Evolutionary conservation across 2,888 invertebrate species (phyloP), one percentile per base, ranked within the genome.

Genomic region (Cloeon dipterum): DNA sequence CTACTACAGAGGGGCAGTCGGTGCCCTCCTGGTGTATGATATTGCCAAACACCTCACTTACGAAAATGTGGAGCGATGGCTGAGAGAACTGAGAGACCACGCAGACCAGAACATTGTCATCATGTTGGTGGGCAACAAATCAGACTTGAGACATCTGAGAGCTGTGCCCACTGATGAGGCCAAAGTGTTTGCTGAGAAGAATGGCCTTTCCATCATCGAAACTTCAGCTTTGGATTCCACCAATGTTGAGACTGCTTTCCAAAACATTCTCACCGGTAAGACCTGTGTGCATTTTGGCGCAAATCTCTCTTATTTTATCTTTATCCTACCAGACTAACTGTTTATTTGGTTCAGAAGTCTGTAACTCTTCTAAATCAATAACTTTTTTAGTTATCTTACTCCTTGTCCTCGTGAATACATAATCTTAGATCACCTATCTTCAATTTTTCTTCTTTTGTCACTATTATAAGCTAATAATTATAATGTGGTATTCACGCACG

Each of bases 91-190:
- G 46, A 71, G 94, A 45, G 96, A 98, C 62, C 96, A 98, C 61
- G 96, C 96, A 42, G 96, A 98, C 66, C 91, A 93, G 64, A 98
- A 98, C 60, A 99, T 99, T 57, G 91, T 98, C 51, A 96, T 99
- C 55, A 98, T 98, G 96, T 67, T 99, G 52, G 85, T 86, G 44
- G 98, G 98, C 41, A 93, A 93, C 65, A 94, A 94, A 66, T 86
- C 85, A 49, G 93, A 94, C 65, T 69, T 93, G 56, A 73, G 91
- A 65, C 96, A 98, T 65, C 69, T 98, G 53, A 73, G 91, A 52
- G 93, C 96, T 44, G 96, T 99, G 49, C 91, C 96, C 40, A 94
- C 94, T 47, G 96, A 98, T 57, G 98, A 99, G 62, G 96, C 96
- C 47, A 89, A 83, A 65, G 75, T 82, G 35, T 99, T 98, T 63